Percentiles rank a stretch among this genome's conserved stretches.
phyloP scores from a whole-genome alignment of 1,140 invertebrate genomes.

The Tetranychus cinnabarinus region DNA sequence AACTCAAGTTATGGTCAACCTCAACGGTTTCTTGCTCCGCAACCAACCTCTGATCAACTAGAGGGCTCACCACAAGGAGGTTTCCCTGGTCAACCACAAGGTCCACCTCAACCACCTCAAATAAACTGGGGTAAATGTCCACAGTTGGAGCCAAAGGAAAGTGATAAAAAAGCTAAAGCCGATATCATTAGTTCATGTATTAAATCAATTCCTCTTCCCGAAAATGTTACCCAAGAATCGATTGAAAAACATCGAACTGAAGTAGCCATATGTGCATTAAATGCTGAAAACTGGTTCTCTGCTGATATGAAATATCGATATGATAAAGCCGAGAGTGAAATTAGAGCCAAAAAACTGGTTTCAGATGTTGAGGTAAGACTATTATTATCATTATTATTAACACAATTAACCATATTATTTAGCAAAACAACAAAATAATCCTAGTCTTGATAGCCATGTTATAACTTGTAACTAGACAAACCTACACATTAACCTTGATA shows the following conservation, averaged over 20 bases:
- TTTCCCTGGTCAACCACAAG: not conserved
- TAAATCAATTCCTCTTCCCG: not conserved
- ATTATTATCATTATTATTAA: not conserved
- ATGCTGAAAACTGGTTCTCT: conserved; percentile 12
- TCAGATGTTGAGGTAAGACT: conserved; percentile 1
- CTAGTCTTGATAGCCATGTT: too few relatives aligned
- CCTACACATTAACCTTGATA: not conserved
- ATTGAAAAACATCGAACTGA: conserved; percentile 1
- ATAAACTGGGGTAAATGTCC: conserved; percentile 9
- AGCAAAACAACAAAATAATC: too few relatives aligned
- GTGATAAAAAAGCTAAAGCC: conserved; percentile 4
- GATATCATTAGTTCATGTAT: conserved; percentile 1
- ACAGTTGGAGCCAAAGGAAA: conserved; percentile 6
- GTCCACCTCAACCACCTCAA: not conserved
- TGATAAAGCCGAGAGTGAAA: conserved; percentile 13
- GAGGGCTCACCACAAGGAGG: too few relatives aligned
- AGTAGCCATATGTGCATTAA: conserved; percentile 3
- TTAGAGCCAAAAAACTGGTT: conserved; percentile 13
- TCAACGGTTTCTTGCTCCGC: too few relatives aligned
- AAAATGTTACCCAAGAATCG: conserved; percentile 3
- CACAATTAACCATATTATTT: not conserved
- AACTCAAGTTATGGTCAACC: too few relatives aligned
- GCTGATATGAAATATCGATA: conserved; percentile 14
- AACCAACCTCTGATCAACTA: too few relatives aligned
- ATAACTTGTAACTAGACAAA: too few relatives aligned